phyloP scores from a whole-genome alignment of 2,888 invertebrate species.

The Nephrotoma appendiculata region DNA sequence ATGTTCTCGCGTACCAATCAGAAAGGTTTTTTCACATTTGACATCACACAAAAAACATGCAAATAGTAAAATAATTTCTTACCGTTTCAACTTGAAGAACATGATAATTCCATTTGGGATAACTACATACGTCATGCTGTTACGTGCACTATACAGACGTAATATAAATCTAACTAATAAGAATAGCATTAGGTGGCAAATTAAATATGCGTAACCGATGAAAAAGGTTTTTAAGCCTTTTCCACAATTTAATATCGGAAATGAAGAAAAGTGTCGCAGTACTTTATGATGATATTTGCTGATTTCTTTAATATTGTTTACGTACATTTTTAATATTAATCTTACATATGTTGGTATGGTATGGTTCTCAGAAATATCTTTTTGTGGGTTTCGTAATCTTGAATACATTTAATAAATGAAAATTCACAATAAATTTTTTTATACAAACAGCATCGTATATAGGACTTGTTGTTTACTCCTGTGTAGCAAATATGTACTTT shows the following conservation, averaged over 20 bases:
- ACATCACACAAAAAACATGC: too few relatives aligned
- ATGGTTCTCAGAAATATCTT: not conserved
- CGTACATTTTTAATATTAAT: not conserved
- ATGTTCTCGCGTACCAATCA: too few relatives aligned
- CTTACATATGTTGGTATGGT: not conserved
- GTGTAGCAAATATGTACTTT: not conserved
- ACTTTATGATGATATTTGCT: not conserved
- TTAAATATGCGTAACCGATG: not conserved
- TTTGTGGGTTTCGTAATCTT: not conserved
- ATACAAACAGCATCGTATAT: not conserved
- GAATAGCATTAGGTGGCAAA: not conserved
- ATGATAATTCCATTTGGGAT: not conserved
- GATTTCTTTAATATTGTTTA: not conserved
- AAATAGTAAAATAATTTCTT: too few relatives aligned
- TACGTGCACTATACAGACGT: not conserved
- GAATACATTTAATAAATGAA: not conserved
- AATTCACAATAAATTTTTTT: not conserved
- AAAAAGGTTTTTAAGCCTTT: not conserved
- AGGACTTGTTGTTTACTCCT: not conserved
- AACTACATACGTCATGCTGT: not conserved
- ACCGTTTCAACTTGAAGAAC: not conserved
- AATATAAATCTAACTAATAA: not conserved
- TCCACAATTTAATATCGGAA: not conserved
- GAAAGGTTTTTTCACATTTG: too few relatives aligned
- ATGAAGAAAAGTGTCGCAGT: not conserved